These are phyloP conservation scores for Lineus longissimus DNA, from an alignment of 1,140 invertebrate species.

Conservation along the genomic window DNA sequence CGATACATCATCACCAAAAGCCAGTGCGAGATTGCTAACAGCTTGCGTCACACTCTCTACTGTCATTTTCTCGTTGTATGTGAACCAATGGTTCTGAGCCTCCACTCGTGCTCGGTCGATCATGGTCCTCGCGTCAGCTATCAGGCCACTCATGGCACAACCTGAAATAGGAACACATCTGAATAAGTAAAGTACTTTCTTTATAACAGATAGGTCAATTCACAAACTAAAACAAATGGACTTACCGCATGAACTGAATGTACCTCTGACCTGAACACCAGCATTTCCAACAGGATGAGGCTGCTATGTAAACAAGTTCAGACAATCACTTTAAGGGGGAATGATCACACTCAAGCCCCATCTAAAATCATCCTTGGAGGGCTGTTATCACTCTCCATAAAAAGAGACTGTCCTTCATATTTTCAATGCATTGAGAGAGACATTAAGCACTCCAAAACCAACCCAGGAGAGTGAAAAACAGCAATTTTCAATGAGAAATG, in stretches of 20 bases:
- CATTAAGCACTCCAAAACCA: no score
- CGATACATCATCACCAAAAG: conserved; percentile 95
- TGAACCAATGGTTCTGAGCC: conserved; percentile 94
- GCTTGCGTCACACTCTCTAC: conserved; percentile 97
- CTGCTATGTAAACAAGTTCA: no score
- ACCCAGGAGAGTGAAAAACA: no score
- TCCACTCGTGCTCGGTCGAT: conserved; percentile 93
- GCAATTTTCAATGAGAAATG: no score
- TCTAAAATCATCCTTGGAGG: no score
- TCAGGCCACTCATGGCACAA: conserved; percentile 95
- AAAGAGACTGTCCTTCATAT: no score
- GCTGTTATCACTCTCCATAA: no score
- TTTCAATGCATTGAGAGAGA: no score
- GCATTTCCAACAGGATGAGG: neutral
- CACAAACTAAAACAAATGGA: no score
- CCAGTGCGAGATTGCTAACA: conserved; percentile 95
- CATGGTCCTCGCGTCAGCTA: conserved; percentile 94
- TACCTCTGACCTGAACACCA: neutral
- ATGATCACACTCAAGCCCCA: no score
- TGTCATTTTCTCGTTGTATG: conserved; percentile 92
- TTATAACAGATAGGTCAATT: neutral
- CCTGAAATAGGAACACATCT: conserved; percentile 53
- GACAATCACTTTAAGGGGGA: no score
- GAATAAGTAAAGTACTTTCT: neutral
- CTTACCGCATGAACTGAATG: no score